A percentile compares a stretch with the other conserved stretches of the same genome.
These are phyloP conservation scores for Danio albolineatus DNA, from an alignment of 2,797 vertebrate genomes.

Conservation along the genomic window DNA sequence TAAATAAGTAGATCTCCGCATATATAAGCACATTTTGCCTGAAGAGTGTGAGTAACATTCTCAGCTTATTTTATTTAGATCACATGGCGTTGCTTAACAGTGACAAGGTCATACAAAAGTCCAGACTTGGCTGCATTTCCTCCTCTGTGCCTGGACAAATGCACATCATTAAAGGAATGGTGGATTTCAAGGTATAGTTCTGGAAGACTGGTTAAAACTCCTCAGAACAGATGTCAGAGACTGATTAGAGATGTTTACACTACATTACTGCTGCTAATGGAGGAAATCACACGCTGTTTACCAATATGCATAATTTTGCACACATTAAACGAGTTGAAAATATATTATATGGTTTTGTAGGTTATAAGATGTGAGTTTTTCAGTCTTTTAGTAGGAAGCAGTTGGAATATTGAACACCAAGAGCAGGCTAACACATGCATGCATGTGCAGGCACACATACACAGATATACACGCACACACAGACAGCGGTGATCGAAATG, in stretches of 20 bases:
- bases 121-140: not conserved
- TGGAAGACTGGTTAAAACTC: not conserved
- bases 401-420: not conserved
- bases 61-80: not conserved
- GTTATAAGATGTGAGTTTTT: not conserved
- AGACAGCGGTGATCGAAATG: too few relatives aligned
- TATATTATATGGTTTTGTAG: not conserved
- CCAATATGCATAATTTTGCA: slow-evolving; percentile 4
- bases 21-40: too few relatives aligned
- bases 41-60: too few relatives aligned
- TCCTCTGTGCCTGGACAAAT: not conserved
- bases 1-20: not conserved
- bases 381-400: not conserved
- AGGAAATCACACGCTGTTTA: slow-evolving; percentile 25
- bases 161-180: not conserved
- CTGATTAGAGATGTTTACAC: slow-evolving; percentile 17
- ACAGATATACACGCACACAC: too few relatives aligned
- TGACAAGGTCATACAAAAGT: not conserved
- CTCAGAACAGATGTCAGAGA: slow-evolving; percentile 17
- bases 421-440: too few relatives aligned
- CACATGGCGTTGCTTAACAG: not conserved
- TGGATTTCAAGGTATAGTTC: slow-evolving; percentile 3
- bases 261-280: slow-evolving; percentile 7
- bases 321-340: not conserved
- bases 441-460: too few relatives aligned